Evolutionary conservation across 2,797 vertebrate species (phyloP), one percentile per base, ranked within the genome.

Genomic region (Crax fasciolata): DNA sequence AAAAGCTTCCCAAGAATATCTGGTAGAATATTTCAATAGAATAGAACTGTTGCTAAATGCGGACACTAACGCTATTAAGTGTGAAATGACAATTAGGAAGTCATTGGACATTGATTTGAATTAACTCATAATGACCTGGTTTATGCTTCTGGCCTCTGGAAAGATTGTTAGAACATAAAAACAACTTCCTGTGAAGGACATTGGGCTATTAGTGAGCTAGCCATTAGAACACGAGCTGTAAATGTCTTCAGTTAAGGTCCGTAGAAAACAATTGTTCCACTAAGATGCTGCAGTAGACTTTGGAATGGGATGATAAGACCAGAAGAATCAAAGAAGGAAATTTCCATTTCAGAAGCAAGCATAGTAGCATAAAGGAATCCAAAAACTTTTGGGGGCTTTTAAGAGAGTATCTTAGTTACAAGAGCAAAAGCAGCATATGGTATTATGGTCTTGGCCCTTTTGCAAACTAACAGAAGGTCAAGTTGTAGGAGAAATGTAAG

Each of bases 31-130:
- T 72, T 71, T 74, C 71, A 75, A 39, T 32, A 15, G 43, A 75
- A 39, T 32, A 15, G 43, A 75, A 65, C n/a, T 59, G 9, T 62
- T 95, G 68, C 80, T 77, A 88, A 93, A 92, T 92, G 23, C 54
- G 11, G 11, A 43, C 8, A 7, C 51, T 51, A 70, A 93, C 27
- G 78, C 65, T 83, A 28, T 85, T 84, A 55, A 92, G 57, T 90
- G 65, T 92, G 88, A 97, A 95, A 92, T 84, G 43, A 87, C 90
- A 90, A 92, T 92, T 77, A 90, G 74, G 6, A 70, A 89, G 35
- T 90, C 52, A 18, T 62, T 68, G 61, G 61, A 28, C 54, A 28
- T 74, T 83, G 84, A 77, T 87, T 85, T 93, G 75, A 93, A 91
- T 93, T 87, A 92, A 87, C 84, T 90, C 57, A 73, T 81, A 94